Conservation (phyloP, 2,113 vertebrate genomes). For the Puntigrus tetrazona region DNA sequence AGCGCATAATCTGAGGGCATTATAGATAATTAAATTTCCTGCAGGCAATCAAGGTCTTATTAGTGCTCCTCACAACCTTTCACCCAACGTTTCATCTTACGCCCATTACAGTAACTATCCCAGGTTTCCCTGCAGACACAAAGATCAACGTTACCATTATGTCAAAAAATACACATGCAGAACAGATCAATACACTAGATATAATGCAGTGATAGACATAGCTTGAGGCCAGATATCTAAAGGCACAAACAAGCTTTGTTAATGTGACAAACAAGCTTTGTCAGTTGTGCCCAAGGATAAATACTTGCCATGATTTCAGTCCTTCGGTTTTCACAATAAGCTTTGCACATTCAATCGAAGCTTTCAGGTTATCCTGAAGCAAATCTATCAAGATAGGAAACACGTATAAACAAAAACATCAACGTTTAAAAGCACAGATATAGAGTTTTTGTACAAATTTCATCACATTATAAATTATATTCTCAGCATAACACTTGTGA, state of each 20-base stretch:
- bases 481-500: too few species aligned
- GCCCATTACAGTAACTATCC: conserved; percentile 53
- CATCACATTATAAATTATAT: not conserved
- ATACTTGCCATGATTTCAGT: conserved; percentile 57
- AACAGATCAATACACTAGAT: not conserved
- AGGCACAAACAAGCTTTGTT: not conserved
- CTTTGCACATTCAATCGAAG: conserved; percentile 52
- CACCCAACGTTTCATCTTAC: conserved; percentile 50
- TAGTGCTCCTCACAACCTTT: conserved; percentile 26
- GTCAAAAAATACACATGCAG: not conserved
- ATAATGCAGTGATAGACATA: not conserved
- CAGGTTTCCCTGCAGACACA: conserved; percentile 54
- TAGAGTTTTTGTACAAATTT: not conserved
- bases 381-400: conserved; percentile 44
- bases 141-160: not conserved
- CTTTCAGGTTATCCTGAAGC: conserved; percentile 53
- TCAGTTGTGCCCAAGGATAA: not conserved
- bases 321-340: conserved; percentile 49
- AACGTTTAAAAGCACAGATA: not conserved
- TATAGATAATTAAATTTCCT: not conserved
- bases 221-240: not conserved
- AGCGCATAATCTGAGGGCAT: not conserved
- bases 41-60: not conserved
- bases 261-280: not conserved
- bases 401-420: not conserved